Percentiles rank a stretch among this genome's conserved stretches.
phyloP scores from a whole-genome alignment of 2,888 invertebrate species.

The Hyppa rectilinea region DNA sequence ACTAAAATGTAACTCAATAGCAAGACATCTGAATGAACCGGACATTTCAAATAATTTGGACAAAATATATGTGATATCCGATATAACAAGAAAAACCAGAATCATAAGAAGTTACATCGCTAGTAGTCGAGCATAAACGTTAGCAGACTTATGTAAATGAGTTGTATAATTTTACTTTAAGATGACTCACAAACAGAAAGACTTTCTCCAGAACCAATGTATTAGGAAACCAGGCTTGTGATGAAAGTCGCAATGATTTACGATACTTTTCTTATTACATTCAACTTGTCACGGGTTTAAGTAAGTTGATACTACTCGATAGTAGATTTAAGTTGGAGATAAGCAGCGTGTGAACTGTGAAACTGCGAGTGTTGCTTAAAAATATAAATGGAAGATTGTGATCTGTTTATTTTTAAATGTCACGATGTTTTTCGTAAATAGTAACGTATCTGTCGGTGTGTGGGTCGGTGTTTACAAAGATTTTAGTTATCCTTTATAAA shows the following conservation, averaged over 20 bases:
- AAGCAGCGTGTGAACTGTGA: constrained; percentile 57
- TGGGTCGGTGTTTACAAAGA: not conserved
- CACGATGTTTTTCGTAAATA: constrained; percentile 32
- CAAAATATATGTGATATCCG: constrained; percentile 8
- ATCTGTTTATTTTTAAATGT: constrained; percentile 17
- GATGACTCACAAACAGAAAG: constrained; percentile 55
- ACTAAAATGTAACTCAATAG: not conserved
- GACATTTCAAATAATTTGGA: not conserved
- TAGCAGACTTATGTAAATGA: constrained; percentile 59
- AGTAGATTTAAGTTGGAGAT: constrained; percentile 44
- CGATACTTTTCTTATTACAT: constrained; percentile 38
- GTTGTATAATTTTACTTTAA: constrained; percentile 58
- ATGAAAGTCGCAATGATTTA: constrained; percentile 64
- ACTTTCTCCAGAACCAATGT: constrained; percentile 59
- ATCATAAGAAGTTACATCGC: constrained; percentile 18
- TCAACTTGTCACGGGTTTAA: constrained; percentile 26
- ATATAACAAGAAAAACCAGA: constrained; percentile 8
- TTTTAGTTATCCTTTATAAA: too few species aligned
- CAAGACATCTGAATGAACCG: not conserved
- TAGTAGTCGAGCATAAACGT: constrained; percentile 21
- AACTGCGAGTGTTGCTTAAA: constrained; percentile 17
- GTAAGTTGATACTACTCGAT: constrained; percentile 32
- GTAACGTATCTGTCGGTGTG: not conserved
- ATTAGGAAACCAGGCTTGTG: constrained; percentile 64
- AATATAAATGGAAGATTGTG: constrained; percentile 27